Evolutionary conservation across 1,140 invertebrate genomes (phyloP).

Genomic region (Polypedilum pembai): DNA sequence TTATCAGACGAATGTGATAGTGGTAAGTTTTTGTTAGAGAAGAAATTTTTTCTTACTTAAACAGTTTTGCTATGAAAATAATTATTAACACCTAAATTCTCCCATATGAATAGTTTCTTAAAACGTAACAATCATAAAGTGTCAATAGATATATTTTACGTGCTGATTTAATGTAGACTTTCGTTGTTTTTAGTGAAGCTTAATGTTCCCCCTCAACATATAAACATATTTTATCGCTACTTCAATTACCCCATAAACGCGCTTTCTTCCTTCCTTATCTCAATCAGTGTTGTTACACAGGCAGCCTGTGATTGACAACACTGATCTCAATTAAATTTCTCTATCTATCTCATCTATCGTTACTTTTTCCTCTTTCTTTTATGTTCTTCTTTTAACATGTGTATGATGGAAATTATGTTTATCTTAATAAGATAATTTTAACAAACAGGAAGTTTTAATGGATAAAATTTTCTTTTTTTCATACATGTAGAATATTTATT

Average conservation of each 20-base stretch:
- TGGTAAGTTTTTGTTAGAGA: slow-evolving; percentile 57
- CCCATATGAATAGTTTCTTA: background rate
- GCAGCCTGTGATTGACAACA: too few relatives aligned
- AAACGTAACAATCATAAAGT: too few relatives aligned
- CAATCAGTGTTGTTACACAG: too few relatives aligned
- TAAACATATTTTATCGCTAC: background rate
- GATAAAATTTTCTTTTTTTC: too few relatives aligned
- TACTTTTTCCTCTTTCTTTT: too few relatives aligned
- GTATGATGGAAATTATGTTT: too few relatives aligned
- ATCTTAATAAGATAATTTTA: too few relatives aligned
- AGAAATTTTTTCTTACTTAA: background rate
- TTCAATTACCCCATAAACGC: background rate
- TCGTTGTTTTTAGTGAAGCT: slow-evolving; percentile 17
- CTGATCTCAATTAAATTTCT: too few relatives aligned
- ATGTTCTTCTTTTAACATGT: too few relatives aligned
- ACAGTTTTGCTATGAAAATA: background rate
- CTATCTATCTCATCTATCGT: too few relatives aligned
- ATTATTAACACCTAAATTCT: background rate
- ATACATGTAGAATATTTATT: too few relatives aligned
- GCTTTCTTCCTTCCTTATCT: background rate
- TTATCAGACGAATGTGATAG: slow-evolving; percentile 71
- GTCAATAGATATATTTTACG: background rate
- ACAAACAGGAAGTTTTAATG: too few relatives aligned
- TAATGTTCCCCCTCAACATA: background rate
- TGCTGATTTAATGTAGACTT: background rate